These are phyloP conservation scores for Caenorhabditis sulstoni DNA, from an alignment of 2,888 invertebrate genomes.

Conservation along the genomic window DNA sequence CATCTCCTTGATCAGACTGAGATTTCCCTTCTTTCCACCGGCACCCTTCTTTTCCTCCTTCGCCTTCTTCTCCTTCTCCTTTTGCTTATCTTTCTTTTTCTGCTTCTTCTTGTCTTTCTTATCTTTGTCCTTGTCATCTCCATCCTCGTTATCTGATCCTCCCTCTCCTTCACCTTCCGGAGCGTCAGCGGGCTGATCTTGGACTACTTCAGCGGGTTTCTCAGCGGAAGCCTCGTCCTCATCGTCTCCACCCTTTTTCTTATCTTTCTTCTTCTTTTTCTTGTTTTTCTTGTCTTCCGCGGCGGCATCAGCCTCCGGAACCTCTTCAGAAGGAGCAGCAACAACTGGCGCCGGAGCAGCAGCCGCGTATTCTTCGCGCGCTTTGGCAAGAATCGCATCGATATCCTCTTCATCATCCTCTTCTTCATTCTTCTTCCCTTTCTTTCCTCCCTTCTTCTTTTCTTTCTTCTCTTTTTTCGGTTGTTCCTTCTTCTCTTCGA, in stretches of 20 bases:
- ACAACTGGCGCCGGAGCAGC: constrained; percentile 31
- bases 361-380: constrained; percentile 20
- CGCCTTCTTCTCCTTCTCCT: constrained; percentile 65
- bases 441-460: constrained; percentile 32
- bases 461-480: constrained; percentile 59
- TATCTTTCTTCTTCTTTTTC: constrained; percentile 65
- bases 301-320: constrained; percentile 23
- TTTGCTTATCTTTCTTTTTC: constrained; percentile 71
- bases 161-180: background rate
- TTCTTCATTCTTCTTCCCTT: constrained; percentile 62
- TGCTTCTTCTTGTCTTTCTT: constrained; percentile 56
- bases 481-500: constrained; percentile 5
- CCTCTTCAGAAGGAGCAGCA: constrained; percentile 23
- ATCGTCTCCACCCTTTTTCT: constrained; percentile 36
- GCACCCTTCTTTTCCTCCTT: constrained; percentile 59
- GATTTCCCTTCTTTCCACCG: constrained; percentile 57
- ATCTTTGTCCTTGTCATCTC: constrained; percentile 48
- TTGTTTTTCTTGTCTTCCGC: constrained; percentile 62
- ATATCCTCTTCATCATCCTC: constrained; percentile 70
- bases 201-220: constrained; percentile 2
- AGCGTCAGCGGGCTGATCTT: constrained; percentile 1
- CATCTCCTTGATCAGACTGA: constrained; percentile 81
- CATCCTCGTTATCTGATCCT: constrained; percentile 27
- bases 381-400: constrained; percentile 70
- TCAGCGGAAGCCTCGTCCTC: background rate